Conservation (phyloP, 2,797 vertebrate genomes). For the Luscinia luscinia region DNA sequence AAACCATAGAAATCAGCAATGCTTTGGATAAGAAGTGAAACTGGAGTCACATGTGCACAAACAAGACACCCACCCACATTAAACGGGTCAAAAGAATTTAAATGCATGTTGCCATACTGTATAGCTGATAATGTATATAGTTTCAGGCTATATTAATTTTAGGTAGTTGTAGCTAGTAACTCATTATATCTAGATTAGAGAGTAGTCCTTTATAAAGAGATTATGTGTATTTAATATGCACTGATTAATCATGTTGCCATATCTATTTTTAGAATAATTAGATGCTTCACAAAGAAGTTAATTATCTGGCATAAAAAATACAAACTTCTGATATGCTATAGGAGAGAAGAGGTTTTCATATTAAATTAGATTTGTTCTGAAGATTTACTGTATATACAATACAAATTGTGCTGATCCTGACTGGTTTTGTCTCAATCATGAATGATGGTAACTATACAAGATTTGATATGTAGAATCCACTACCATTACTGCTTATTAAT, state of each 20-base stretch:
- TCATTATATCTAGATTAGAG: not conserved
- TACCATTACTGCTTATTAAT: not conserved
- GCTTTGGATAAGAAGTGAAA: not conserved
- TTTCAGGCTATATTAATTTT: not conserved
- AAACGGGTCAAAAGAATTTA: not conserved
- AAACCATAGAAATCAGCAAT: not conserved
- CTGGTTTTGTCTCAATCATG: not conserved
- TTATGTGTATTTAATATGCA: not conserved
- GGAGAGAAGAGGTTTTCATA: not conserved
- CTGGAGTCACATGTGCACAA: not conserved
- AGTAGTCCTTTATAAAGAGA: not conserved
- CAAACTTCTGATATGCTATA: not conserved
- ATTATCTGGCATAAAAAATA: not conserved
- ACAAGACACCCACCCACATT: not conserved
- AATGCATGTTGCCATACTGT: not conserved
- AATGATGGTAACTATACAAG: not conserved
- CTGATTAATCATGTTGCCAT: not conserved
- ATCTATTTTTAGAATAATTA: constrained; percentile 18
- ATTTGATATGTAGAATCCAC: not conserved
- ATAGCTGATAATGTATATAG: not conserved
- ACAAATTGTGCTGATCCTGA: not conserved
- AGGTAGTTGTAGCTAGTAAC: not conserved
- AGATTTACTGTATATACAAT: not conserved
- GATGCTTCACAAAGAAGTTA: not conserved
- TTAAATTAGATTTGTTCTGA: not conserved